Evolutionary conservation across 1,140 invertebrate genomes (phyloP), one percentile per base, ranked within the genome.

Genomic region (Macrobrachium nipponense): DNA sequence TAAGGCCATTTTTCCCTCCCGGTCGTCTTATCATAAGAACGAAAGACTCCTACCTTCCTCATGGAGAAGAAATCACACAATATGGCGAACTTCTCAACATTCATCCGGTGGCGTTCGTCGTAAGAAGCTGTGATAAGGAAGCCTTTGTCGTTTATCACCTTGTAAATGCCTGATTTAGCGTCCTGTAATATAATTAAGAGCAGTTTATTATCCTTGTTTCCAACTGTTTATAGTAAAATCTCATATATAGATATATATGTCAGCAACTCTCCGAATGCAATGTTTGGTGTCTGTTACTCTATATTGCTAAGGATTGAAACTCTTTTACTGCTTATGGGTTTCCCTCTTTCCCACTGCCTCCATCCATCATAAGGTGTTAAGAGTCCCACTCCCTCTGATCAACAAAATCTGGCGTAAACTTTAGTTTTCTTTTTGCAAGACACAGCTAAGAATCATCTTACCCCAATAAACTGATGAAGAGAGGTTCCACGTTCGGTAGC

Each of bases 41-140:
- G 10, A 27, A 2, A 68, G 8, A 27, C 1, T 36, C 73, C 43
- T 76, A 76, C 73, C 43, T 76, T 76, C 44, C 58, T 17, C 73
- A 76, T 76, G 17, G 73, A 76, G 23, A 76, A 76, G 27, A 76
- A 76, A 27, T 76, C 73, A 18, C 73, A 76, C 12, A 76, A n/a
- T 44, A 76, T 15, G 11, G 73, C 73, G 15, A 76, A 76, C 59
- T 27, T 51, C 14, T 58, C 14, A 10, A 23, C 43, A 15, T 76
- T 76, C 73, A 76, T 76, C 14, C 73, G 73, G 2, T 51, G 18
- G 11, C 43, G 43, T 27, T 76, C 73, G 2, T 76, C 73, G 59
- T 58, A 76, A 58, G 20, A 58, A 51, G 44, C 59, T 20, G 59
- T 27, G 17, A 76, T 8, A n/a, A 58, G 36, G 20, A 76, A 76